Percentiles rank a stretch among this genome's conserved stretches.
Evolutionary conservation across 1,140 invertebrate genomes (phyloP).

Genomic region (Megalonaias nervosa): DNA sequence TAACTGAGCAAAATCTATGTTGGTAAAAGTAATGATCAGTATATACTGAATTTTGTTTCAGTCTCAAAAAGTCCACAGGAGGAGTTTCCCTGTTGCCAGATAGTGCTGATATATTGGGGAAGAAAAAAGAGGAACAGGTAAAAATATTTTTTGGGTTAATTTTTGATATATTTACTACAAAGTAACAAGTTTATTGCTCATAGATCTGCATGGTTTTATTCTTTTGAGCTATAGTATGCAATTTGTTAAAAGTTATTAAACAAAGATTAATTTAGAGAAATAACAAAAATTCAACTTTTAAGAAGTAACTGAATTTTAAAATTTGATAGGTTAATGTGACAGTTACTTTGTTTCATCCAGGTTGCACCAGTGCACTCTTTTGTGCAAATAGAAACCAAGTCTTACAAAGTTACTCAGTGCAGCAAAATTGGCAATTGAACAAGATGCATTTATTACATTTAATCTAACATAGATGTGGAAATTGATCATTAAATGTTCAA

Average conservation of each 20-base stretch:
- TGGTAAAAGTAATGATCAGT: conserved; percentile 12
- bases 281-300: background rate
- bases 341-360: too few relatives aligned
- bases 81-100: conserved; percentile 56
- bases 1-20: background rate
- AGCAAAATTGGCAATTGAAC: too few relatives aligned
- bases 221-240: background rate
- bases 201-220: too few relatives aligned
- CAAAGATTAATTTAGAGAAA: background rate
- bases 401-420: too few relatives aligned
- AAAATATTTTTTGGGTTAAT: background rate
- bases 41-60: too few relatives aligned
- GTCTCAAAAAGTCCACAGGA: conserved; percentile 50
- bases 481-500: too few relatives aligned
- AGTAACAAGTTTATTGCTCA: too few relatives aligned
- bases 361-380: too few relatives aligned
- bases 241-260: background rate
- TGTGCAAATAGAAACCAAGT: too few relatives aligned
- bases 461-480: too few relatives aligned
- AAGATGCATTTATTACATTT: too few relatives aligned
- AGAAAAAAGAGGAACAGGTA: conserved; percentile 27
- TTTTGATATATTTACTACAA: background rate
- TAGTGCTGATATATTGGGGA: conserved; percentile 43
- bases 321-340: too few relatives aligned
- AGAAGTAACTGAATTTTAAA: background rate